Evolutionary conservation across 2,888 invertebrate species (phyloP), one percentile per base, ranked within the genome.

Genomic region (Arge pagana): DNA sequence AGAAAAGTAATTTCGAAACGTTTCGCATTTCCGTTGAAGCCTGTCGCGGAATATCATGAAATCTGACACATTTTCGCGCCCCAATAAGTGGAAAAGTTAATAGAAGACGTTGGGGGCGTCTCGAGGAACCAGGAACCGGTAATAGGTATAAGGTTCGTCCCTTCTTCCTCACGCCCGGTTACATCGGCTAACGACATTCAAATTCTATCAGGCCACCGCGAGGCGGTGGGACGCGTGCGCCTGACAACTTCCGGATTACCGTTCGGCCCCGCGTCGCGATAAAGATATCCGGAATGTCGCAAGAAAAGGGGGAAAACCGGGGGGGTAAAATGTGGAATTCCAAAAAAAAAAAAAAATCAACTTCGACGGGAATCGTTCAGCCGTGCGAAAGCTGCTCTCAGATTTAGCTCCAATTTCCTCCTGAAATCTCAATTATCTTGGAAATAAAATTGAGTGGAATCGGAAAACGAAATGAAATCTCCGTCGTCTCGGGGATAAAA

Each of bases 131-230:
- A 11, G 33, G 1, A 1, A 8, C 55, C 60, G 62, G 58, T 68
- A 68, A 70, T 67, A 61, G 68, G 68, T 65, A 70, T 70, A 68
- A 71, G 64, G 58, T 60, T 56, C 61, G 58, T 58, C 62, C 56
- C 54, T 50, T 49, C 51, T 55, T 55, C 57, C 58, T 72, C 61
- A 70, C 70, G 71, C 68, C 68, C 66, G 65, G 72, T 72, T 72
- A 71, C 71, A 65, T 50, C 65, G 61, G 57, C 64, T 71, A 70
- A 70, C 71, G 70, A 70, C 71, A 69, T 70, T 70, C 64, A 68
- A 70, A 70, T 70, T 70, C 70, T 64, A 71, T 70, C 71, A 70
- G 64, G 62, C 58, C 59, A 58, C 56, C 48, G 8, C 52, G 54
- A 54, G 64, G 61, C n/a, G n/a, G n/a, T n/a, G n/a, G n/a, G n/a